Conservation (phyloP, 2,888 invertebrate species). For the Leuctra nigra region DNA sequence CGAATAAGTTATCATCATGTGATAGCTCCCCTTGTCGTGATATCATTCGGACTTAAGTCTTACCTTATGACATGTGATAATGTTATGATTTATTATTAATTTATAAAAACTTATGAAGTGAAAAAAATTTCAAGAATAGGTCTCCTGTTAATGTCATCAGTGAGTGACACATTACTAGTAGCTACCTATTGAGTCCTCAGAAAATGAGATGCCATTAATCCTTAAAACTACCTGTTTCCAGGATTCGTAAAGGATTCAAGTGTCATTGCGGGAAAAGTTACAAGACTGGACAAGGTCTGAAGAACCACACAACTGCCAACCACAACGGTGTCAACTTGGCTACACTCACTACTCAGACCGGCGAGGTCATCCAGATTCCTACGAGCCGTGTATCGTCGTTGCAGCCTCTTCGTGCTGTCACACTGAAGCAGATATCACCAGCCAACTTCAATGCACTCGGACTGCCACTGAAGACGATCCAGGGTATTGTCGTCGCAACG, state of each 20-base stretch:
- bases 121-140: too few species aligned
- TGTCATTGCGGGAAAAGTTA: slow-evolving; percentile 84
- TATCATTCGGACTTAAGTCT: too few species aligned
- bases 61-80: too few species aligned
- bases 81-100: too few species aligned
- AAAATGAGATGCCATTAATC: too few species aligned
- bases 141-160: too few species aligned
- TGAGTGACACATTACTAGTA: too few species aligned
- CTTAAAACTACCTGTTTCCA: too few species aligned
- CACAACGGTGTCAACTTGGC: slow-evolving; percentile 38
- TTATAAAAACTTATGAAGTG: too few species aligned
- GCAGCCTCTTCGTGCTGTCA: slow-evolving; percentile 33
- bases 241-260: slow-evolving; percentile 71
- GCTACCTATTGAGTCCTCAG: too few species aligned
- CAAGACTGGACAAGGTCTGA: slow-evolving; percentile 72
- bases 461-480: slow-evolving; percentile 33
- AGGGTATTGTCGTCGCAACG: slow-evolving; percentile 33
- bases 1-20: too few species aligned
- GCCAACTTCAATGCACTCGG: slow-evolving; percentile 30
- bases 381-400: slow-evolving; percentile 30
- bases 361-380: slow-evolving; percentile 34
- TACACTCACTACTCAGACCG: slow-evolving; percentile 32
- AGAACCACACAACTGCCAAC: slow-evolving; percentile 56
- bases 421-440: slow-evolving; percentile 33
- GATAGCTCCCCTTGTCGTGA: too few species aligned